Conservation (phyloP, 1,140 invertebrate genomes). For the Bacillus rossius region DNA sequence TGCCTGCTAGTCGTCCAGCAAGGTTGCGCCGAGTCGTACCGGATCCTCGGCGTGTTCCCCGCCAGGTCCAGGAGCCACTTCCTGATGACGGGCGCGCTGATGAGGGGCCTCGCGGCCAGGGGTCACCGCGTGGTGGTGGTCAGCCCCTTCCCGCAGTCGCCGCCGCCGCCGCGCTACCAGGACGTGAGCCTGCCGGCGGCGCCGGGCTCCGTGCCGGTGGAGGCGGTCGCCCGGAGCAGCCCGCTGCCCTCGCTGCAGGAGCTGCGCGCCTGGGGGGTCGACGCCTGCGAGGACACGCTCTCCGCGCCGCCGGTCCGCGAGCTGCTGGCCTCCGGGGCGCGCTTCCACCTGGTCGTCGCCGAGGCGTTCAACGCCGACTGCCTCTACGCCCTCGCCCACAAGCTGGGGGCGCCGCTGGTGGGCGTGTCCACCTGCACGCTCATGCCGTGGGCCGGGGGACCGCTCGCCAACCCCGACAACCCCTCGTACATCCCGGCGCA, state of each 20-base stretch:
- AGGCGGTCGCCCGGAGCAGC: not conserved
- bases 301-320: not conserved
- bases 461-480: conserved; percentile 4
- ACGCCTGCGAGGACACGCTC: not conserved
- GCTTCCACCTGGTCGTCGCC: conserved; percentile 6
- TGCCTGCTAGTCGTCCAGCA: too few relatives aligned
- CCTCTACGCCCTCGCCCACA: not conserved
- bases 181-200: conserved; percentile 18
- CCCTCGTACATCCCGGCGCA: conserved; percentile 15
- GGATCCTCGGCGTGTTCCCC: conserved; percentile 9
- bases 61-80: conserved; percentile 12
- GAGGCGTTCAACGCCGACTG: conserved; percentile 31
- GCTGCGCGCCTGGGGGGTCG: not conserved
- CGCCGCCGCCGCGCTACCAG: conserved; percentile 27
- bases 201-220: too few relatives aligned
- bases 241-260: not conserved
- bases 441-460: not conserved
- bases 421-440: not conserved
- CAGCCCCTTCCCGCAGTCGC: conserved; percentile 5
- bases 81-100: conserved; percentile 16
- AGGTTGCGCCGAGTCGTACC: not conserved
- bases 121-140: conserved; percentile 25
- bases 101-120: conserved; percentile 16
- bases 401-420: not conserved
- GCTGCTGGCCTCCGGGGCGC: not conserved